Evolutionary conservation across 2,797 vertebrate genomes (phyloP).

Genomic region (Sebastes diaconus): DNA sequence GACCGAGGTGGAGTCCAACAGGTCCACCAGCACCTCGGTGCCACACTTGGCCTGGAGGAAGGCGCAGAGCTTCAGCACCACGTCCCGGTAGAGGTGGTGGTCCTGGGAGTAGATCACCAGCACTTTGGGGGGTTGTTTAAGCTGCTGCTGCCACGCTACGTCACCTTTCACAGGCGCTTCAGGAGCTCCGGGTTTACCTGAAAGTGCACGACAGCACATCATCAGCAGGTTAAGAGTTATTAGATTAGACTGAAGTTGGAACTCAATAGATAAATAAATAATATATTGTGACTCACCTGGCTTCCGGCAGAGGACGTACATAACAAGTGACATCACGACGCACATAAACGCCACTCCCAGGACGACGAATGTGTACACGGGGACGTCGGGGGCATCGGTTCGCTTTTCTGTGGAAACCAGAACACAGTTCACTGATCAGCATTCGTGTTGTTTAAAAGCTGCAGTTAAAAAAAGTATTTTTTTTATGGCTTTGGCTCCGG

Average conservation of each 20-base stretch:
- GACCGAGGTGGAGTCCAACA: constrained; percentile 86
- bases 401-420: neutral
- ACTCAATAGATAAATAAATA: neutral
- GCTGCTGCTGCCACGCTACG: neutral
- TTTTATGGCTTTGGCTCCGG: too few species aligned
- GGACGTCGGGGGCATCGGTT: neutral
- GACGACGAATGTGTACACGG: neutral
- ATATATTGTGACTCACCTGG: constrained; percentile 40
- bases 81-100: constrained; percentile 88
- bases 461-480: too few species aligned
- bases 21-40: constrained; percentile 89
- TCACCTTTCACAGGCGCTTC: fast-evolving
- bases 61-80: constrained; percentile 91
- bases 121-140: constrained; percentile 78
- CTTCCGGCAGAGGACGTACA: constrained; percentile 29
- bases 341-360: constrained; percentile 5
- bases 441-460: too few species aligned
- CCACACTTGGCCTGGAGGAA: constrained; percentile 91
- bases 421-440: neutral
- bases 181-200: neutral
- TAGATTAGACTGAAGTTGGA: neutral
- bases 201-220: neutral
- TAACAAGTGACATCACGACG: neutral
- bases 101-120: constrained; percentile 95
- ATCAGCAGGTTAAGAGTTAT: neutral